Evolutionary conservation across 2,113 vertebrate genomes (phyloP), one percentile per base, ranked within the genome.

Genomic region (Amphiprion percula): DNA sequence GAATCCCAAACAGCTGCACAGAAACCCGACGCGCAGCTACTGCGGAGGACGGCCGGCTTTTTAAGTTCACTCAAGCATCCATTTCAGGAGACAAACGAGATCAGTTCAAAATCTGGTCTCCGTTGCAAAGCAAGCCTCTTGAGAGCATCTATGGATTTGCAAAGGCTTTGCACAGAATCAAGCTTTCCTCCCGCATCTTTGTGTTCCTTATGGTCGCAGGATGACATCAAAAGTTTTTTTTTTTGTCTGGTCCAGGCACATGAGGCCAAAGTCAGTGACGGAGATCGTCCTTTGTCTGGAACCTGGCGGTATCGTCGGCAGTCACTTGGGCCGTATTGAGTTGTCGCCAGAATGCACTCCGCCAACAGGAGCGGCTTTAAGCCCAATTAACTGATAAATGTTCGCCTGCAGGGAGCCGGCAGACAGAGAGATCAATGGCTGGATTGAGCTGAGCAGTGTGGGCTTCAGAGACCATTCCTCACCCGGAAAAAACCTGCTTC

Each of bases 311-410:
- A 24, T 10, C 14, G n/a, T 28, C 56, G 37, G 50, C 68, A 62
- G 56, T 54, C 41, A 28, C 71, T 63, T 33, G 63, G 67, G 65
- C 65, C 12, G 0, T 69, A 85, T 88, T 70, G 83, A 89, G 72
- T n/a, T 50, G 61, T 80, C 71, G 44, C 79, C 77, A 87, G 78
- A 75, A 78, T 39, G 60, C 21, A 37, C 53, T 73, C 58, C 10
- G 79, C 84, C 76, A 82, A 87, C 49, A 68, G 49, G 78, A 82
- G 73, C 58, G 60, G 70, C 87, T 85, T 85, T 65, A 82, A 80
- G 85, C 84, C 83, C 84, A 91, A 91, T 91, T 90, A 93, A 86
- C 81, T 91, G 83, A 91, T 87, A 89, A 66, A 86, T 84, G 87
- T 74, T 80, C 12, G 77, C 79, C 85, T 60, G 84, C 87, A 69